phyloP scores from a whole-genome alignment of 2,797 vertebrate genomes.

The Triplophysa bombifrons region DNA sequence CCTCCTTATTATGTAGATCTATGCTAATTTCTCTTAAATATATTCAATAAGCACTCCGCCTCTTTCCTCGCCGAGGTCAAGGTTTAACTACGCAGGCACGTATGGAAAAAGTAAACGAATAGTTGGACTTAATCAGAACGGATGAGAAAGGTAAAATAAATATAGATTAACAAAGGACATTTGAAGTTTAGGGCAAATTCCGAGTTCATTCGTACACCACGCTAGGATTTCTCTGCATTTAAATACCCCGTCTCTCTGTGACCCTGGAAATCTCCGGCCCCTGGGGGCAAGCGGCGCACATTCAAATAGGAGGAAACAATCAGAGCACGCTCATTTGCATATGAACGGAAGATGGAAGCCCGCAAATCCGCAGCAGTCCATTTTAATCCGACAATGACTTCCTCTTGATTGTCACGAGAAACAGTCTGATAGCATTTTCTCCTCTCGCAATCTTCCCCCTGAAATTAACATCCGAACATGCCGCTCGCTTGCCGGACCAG shows the following conservation, averaged over 20 bases:
- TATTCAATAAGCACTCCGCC: constrained; percentile 66
- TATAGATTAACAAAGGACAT: constrained; percentile 10
- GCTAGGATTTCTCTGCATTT: constrained; percentile 40
- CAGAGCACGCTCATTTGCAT: constrained; percentile 78
- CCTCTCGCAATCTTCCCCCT: constrained; percentile 66
- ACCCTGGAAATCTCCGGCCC: constrained; percentile 51
- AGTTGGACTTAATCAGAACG: not conserved
- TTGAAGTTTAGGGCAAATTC: constrained; percentile 22
- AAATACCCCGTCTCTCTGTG: constrained; percentile 58
- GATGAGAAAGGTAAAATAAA: constrained; percentile 17
- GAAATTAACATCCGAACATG: constrained; percentile 81
- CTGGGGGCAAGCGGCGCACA: constrained; percentile 64
- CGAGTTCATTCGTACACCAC: constrained; percentile 14
- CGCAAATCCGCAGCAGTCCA: constrained; percentile 69
- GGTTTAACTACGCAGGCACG: constrained; percentile 26
- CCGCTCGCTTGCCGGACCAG: constrained; percentile 67
- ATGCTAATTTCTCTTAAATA: constrained; percentile 72
- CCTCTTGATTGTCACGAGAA: constrained; percentile 77
- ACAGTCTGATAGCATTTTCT: constrained; percentile 65
- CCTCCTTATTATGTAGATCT: constrained; percentile 77
- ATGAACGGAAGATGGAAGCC: constrained; percentile 75
- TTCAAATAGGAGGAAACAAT: constrained; percentile 85
- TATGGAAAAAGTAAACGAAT: constrained; percentile 10
- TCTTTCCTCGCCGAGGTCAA: constrained; percentile 36
- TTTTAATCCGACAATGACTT: constrained; percentile 80